Evolutionary conservation across 2,888 invertebrate species (phyloP).

Genomic region (Diarsia dahlii): DNA sequence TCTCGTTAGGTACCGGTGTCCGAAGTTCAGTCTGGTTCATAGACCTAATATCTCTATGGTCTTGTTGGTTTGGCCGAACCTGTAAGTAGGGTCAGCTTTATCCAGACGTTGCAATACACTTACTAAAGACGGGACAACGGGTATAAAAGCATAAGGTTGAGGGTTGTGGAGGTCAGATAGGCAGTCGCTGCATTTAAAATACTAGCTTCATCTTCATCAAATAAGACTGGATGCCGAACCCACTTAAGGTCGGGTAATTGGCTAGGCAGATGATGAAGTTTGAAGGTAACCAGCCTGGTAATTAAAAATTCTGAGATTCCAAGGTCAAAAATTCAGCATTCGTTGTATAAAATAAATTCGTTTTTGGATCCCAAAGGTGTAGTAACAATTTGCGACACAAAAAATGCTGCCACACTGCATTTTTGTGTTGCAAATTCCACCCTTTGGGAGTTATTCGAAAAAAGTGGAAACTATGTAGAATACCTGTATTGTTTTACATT

Average conservation of each 20-base stretch:
- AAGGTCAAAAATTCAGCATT: neutral
- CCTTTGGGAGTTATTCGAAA: conserved; percentile 22
- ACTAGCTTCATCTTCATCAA: no score
- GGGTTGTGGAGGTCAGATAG: neutral
- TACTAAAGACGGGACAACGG: no score
- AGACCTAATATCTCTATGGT: no score
- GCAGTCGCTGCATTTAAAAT: neutral
- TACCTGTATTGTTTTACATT: neutral
- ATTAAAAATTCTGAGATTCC: neutral
- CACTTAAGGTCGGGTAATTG: no score
- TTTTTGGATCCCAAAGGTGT: conserved; percentile 31
- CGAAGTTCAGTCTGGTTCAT: neutral
- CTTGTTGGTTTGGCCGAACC: neutral
- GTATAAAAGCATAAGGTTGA: no score
- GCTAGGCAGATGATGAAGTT: no score
- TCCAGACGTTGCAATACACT: no score
- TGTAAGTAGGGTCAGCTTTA: no score
- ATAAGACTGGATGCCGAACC: no score
- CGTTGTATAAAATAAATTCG: conserved; percentile 21
- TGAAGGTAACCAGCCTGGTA: no score
- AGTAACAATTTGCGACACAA: conserved; percentile 26
- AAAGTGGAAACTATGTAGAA: neutral
- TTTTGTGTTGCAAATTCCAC: conserved; percentile 26
- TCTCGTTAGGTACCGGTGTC: neutral
- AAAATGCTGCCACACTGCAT: conserved; percentile 21